Percentiles rank a stretch among this genome's conserved stretches.
These are phyloP conservation scores for Dendrolimus kikuchii DNA, from an alignment of 1,140 invertebrate genomes.

Conservation along the genomic window DNA sequence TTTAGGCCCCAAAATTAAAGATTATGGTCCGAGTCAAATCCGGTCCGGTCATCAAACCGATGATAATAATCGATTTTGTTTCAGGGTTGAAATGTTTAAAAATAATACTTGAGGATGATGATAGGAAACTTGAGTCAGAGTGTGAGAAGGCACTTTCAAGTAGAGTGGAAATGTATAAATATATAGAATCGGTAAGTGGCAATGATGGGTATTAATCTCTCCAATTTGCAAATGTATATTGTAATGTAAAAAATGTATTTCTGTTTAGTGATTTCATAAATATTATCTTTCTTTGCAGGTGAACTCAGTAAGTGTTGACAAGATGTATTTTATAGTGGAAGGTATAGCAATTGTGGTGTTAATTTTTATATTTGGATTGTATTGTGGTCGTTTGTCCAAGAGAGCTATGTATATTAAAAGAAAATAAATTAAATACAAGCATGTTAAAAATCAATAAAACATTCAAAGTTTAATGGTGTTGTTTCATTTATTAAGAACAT, in stretches of 20 bases:
- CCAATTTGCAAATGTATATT: not conserved
- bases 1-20: too few relatives aligned
- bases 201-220: constrained; percentile 73
- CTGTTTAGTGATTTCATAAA: too few relatives aligned
- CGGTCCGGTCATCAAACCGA: too few relatives aligned
- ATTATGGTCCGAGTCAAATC: too few relatives aligned
- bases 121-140: constrained; percentile 79
- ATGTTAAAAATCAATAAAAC: constrained; percentile 16
- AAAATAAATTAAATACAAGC: constrained; percentile 70
- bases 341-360: constrained; percentile 79
- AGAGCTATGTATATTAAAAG: constrained; percentile 81
- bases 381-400: constrained; percentile 86
- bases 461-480: constrained; percentile 6
- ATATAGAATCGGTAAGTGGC: constrained; percentile 73
- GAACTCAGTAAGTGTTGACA: constrained; percentile 80
- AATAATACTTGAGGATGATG: constrained; percentile 78
- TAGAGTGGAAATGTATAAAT: constrained; percentile 91
- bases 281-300: constrained; percentile 24
- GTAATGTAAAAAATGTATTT: too few relatives aligned
- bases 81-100: constrained; percentile 88
- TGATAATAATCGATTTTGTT: constrained; percentile 38
- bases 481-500: constrained; percentile 15
- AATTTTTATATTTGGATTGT: constrained; percentile 87
- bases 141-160: constrained; percentile 85
- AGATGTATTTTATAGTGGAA: constrained; percentile 84